Conservation (phyloP, 2,888 invertebrate species). For the Meiosimyza decipiens region DNA sequence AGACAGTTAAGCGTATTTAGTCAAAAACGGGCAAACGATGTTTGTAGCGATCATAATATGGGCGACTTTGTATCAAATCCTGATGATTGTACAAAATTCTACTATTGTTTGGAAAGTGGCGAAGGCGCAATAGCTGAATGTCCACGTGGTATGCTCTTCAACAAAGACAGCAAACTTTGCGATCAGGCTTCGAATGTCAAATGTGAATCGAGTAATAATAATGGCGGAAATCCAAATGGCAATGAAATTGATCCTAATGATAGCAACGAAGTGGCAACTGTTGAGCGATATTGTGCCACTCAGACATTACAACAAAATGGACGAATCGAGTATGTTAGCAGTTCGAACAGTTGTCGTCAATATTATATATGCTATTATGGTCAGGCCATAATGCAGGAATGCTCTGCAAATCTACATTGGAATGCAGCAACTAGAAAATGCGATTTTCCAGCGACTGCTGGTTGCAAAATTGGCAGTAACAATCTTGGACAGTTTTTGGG, state of each 20-base stretch:
- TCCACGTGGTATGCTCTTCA: constrained; percentile 63
- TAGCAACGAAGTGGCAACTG: constrained; percentile 46
- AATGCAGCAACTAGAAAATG: constrained; percentile 59
- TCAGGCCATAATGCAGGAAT: constrained; percentile 58
- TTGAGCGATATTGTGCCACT: constrained; percentile 49
- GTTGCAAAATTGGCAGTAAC: constrained; percentile 49
- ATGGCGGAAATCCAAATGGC: constrained; percentile 11
- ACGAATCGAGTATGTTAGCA: constrained; percentile 54
- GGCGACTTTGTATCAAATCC: constrained; percentile 60
- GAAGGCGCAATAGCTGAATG: constrained; percentile 58
- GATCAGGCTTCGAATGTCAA: constrained; percentile 55
- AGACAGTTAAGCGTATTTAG: background rate
- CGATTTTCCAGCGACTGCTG: constrained; percentile 58
- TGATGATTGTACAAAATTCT: constrained; percentile 58
- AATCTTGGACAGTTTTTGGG: background rate
- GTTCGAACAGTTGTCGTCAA: constrained; percentile 55
- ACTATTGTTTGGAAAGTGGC: constrained; percentile 56
- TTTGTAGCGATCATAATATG: constrained; percentile 51
- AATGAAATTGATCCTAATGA: constrained; percentile 34
- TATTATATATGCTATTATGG: constrained; percentile 65
- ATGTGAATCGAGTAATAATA: constrained; percentile 44
- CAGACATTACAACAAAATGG: constrained; percentile 43
- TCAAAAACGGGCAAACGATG: constrained; percentile 29
- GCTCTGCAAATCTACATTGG: constrained; percentile 62
- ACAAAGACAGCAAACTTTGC: constrained; percentile 58